Evolutionary conservation across 1,140 invertebrate genomes (phyloP).

Genomic region (Drosophila cardini): DNA sequence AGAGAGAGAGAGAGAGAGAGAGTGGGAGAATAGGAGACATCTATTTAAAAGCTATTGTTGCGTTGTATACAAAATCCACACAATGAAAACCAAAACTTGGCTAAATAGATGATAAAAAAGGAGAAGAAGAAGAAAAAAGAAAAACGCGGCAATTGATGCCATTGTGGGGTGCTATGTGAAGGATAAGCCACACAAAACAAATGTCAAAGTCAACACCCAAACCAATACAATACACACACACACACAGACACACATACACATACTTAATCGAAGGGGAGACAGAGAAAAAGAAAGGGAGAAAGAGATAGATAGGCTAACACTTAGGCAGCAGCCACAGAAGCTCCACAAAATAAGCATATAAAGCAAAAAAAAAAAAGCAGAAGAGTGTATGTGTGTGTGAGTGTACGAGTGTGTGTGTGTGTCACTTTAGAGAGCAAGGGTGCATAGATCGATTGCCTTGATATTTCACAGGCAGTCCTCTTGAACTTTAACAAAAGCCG

Average conservation of each 20-base stretch:
- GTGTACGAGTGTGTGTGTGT: slow-evolving; percentile 16
- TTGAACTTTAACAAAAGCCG: slow-evolving; percentile 44
- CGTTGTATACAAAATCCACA: slow-evolving; percentile 66
- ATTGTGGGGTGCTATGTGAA: slow-evolving; percentile 68
- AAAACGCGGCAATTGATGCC: slow-evolving; percentile 69
- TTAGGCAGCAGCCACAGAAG: slow-evolving; percentile 48
- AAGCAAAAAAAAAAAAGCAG: slow-evolving; percentile 23
- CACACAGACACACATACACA: slow-evolving; percentile 23
- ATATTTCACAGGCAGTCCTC: slow-evolving; percentile 58
- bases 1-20: background rate
- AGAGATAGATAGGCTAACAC: slow-evolving; percentile 43
- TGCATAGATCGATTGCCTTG: slow-evolving; percentile 64
- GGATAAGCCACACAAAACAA: slow-evolving; percentile 81
- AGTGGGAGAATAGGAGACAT: slow-evolving; percentile 47
- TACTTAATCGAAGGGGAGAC: background rate
- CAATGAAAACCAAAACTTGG: slow-evolving; percentile 81
- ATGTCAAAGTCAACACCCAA: slow-evolving; percentile 81
- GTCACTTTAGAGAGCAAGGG: slow-evolving; percentile 4
- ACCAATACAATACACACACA: slow-evolving; percentile 62
- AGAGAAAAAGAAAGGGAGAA: slow-evolving; percentile 9
- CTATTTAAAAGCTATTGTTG: slow-evolving; percentile 79
- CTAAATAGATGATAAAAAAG: slow-evolving; percentile 75
- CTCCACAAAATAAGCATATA: slow-evolving; percentile 59
- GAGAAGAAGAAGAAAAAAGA: background rate
- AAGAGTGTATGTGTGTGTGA: slow-evolving; percentile 2